Conservation (phyloP, 2,113 vertebrate genomes). For the Platycercus adscitus region DNA sequence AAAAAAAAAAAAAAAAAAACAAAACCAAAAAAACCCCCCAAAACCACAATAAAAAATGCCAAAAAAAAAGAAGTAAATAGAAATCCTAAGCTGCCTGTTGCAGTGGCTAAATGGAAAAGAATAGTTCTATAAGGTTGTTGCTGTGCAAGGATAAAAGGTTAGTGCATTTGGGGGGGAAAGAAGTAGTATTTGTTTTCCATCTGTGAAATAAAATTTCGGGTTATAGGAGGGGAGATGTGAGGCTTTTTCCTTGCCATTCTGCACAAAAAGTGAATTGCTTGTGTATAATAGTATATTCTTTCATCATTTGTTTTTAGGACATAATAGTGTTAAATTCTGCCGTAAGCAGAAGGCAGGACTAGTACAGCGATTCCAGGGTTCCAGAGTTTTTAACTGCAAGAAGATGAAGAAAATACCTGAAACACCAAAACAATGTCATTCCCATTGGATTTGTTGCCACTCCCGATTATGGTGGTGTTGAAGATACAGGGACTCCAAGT, state of each 20-base stretch:
- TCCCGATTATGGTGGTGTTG: neutral
- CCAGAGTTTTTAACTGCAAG: neutral
- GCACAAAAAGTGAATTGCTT: neutral
- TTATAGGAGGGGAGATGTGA: neutral
- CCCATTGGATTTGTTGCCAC: neutral
- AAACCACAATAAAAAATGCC: neutral
- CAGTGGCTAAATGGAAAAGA: neutral
- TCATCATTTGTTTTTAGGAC: neutral
- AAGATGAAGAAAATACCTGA: neutral
- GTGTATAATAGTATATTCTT: neutral
- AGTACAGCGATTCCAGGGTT: neutral
- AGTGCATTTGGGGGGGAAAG: neutral
- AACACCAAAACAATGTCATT: neutral
- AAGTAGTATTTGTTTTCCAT: neutral
- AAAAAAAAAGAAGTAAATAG: neutral
- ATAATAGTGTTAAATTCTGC: neutral
- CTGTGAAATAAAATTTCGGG: neutral
- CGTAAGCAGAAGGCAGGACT: neutral
- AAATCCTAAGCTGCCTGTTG: neutral
- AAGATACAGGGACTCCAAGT: neutral
- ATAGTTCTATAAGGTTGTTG: neutral
- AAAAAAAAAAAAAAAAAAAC: neutral
- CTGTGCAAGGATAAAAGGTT: neutral
- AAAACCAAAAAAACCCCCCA: no score
- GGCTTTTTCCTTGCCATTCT: neutral